Percentiles rank a stretch among this genome's conserved stretches.
phyloP scores from a whole-genome alignment of 2,888 invertebrate species.

The Tetranychus truncatus region DNA sequence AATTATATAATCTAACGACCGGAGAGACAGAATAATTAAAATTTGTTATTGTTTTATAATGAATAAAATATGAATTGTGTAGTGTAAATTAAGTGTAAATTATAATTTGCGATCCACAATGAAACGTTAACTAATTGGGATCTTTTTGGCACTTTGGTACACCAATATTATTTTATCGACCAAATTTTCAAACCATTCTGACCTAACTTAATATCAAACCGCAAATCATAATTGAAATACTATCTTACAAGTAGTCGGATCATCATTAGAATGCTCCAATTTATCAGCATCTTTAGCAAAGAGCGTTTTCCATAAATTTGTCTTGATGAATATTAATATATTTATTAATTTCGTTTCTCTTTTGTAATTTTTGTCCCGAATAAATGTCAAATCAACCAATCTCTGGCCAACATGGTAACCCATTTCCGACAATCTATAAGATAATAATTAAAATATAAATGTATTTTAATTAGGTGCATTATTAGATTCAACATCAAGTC shows the following conservation, averaged over 20 bases:
- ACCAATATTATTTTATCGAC: too few relatives aligned
- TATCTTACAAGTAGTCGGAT: constrained; percentile 61
- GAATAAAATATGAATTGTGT: too few relatives aligned
- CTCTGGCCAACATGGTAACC: constrained; percentile 87
- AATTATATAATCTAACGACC: constrained; percentile 60
- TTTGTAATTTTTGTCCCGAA: constrained; percentile 79
- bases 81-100: too few relatives aligned
- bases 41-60: too few relatives aligned
- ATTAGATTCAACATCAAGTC: too few relatives aligned
- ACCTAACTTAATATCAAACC: too few relatives aligned
- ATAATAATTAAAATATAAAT: constrained; percentile 15
- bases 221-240: background rate
- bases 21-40: constrained; percentile 2
- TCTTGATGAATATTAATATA: constrained; percentile 84
- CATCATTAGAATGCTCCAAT: constrained; percentile 92
- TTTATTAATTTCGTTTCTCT: constrained; percentile 84
- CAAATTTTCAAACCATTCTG: too few relatives aligned
- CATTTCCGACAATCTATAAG: constrained; percentile 63
- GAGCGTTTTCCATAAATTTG: constrained; percentile 88
- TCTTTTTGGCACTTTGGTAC: too few relatives aligned
- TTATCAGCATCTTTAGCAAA: constrained; percentile 98
- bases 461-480: background rate
- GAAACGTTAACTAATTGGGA: too few relatives aligned
- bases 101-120: too few relatives aligned
- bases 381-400: constrained; percentile 75